phyloP scores from a whole-genome alignment of 2,797 vertebrate species.

The Aulostomus chinensis region DNA sequence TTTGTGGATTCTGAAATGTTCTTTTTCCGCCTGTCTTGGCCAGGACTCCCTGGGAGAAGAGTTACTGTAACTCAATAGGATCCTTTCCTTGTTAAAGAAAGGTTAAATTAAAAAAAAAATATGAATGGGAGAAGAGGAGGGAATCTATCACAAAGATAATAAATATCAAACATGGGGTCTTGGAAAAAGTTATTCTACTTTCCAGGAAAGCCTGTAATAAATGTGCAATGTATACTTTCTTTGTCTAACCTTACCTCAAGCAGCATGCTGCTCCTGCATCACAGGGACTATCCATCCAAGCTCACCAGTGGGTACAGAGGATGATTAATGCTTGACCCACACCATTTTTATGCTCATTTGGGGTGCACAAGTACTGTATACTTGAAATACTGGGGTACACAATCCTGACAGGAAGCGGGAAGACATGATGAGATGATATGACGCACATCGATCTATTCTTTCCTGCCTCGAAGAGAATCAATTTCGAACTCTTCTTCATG shows the following conservation, averaged over 20 bases:
- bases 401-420: slow-evolving; percentile 32
- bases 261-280: slow-evolving; percentile 36
- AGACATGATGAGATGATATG: too few relatives aligned
- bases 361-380: slow-evolving; percentile 17
- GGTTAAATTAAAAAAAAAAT: slow-evolving; percentile 18
- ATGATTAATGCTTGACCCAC: slow-evolving; percentile 56
- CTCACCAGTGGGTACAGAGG: slow-evolving; percentile 16
- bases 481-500: neutral
- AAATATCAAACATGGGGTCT: slow-evolving; percentile 75
- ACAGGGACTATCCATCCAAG: slow-evolving; percentile 38
- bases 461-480: neutral
- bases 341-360: slow-evolving; percentile 53
- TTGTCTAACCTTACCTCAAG: slow-evolving; percentile 62
- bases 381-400: slow-evolving; percentile 50
- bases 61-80: too few relatives aligned
- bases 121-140: slow-evolving; percentile 29
- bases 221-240: slow-evolving; percentile 68
- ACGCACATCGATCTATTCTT: neutral
- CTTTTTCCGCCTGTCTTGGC: too few relatives aligned
- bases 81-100: too few relatives aligned
- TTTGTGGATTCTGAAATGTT: too few relatives aligned
- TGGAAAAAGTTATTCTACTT: slow-evolving; percentile 65
- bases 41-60: too few relatives aligned
- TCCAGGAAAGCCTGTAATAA: slow-evolving; percentile 80
- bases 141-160: slow-evolving; percentile 76